These are phyloP conservation scores for Zapornia atra DNA, from an alignment of 2,113 vertebrate species.

Conservation along the genomic window DNA sequence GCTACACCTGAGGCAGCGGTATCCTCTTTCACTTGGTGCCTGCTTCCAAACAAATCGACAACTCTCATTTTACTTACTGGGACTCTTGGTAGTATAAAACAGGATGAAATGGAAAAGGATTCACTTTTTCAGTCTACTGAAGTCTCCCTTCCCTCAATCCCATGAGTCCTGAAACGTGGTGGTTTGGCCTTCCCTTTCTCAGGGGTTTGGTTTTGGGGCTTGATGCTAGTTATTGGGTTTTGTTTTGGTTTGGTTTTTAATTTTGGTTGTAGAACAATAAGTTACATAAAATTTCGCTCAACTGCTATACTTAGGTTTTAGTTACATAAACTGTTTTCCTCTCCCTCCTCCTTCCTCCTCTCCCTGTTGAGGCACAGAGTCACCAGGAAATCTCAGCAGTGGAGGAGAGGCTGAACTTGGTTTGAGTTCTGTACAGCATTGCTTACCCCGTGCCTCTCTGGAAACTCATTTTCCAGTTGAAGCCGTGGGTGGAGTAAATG, in stretches of 20 bases:
- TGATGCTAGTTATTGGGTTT: not conserved
- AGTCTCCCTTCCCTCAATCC: not conserved
- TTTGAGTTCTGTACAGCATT: slow-evolving; percentile 6
- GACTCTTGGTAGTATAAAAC: not conserved
- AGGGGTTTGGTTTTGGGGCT: not conserved
- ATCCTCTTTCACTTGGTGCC: not conserved
- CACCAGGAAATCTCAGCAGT: not conserved
- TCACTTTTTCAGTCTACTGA: not conserved
- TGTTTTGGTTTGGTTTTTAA: not conserved
- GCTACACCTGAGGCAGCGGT: not conserved
- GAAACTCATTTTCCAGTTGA: slow-evolving; percentile 27
- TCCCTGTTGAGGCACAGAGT: slow-evolving; percentile 6
- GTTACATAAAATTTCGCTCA: slow-evolving; percentile 12
- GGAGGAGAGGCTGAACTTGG: not conserved
- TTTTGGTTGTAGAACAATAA: not conserved
- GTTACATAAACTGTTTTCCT: slow-evolving; percentile 62
- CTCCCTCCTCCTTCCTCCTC: slow-evolving; percentile 19
- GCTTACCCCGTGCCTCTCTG: slow-evolving; percentile 18
- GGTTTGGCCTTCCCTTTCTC: slow-evolving; percentile 6
- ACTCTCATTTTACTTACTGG: not conserved
- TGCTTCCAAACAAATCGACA: not conserved
- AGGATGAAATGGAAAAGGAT: not conserved
- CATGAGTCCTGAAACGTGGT: not conserved
- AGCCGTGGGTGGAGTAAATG: slow-evolving; percentile 20
- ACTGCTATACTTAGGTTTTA: slow-evolving; percentile 26